Percentiles rank a stretch among this genome's conserved stretches.
phyloP scores from a whole-genome alignment of 2,888 invertebrate genomes.

The Scaptomyza parva region DNA sequence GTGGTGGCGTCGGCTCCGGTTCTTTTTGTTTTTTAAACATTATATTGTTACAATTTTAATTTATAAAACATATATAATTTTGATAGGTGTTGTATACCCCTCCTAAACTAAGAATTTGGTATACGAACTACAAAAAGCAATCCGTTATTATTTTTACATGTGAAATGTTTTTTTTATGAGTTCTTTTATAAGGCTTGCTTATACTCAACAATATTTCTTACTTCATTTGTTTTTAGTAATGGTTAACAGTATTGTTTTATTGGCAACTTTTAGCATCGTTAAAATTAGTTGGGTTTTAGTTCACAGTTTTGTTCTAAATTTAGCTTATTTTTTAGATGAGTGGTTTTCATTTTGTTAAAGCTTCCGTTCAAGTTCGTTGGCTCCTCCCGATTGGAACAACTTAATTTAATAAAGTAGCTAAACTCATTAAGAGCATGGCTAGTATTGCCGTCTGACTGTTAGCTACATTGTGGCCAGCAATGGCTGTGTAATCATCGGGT shows the following conservation, averaged over 20 bases:
- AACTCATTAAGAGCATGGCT: slow-evolving; percentile 15
- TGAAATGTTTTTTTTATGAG: background rate
- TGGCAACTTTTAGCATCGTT: slow-evolving; percentile 74
- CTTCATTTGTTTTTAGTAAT: slow-evolving; percentile 49
- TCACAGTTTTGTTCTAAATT: slow-evolving; percentile 42
- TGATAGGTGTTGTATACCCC: background rate
- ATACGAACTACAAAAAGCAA: background rate
- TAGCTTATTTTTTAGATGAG: slow-evolving; percentile 71
- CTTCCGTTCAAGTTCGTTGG: slow-evolving; percentile 57
- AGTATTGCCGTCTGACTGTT: background rate
- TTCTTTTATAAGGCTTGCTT: slow-evolving; percentile 12
- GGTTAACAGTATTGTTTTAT: slow-evolving; percentile 61
- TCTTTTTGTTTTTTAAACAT: slow-evolving; percentile 9
- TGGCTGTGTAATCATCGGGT: slow-evolving; percentile 59
- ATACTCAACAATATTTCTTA: background rate
- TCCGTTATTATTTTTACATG: background rate
- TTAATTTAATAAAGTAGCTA: slow-evolving; percentile 11
- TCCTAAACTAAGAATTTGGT: background rate
- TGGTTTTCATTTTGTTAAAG: slow-evolving; percentile 70
- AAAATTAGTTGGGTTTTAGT: slow-evolving; percentile 64
- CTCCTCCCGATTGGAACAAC: slow-evolving; percentile 16
- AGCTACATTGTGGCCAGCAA: slow-evolving; percentile 51
- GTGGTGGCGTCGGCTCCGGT: background rate
- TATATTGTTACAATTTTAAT: background rate
- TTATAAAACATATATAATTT: background rate